Evolutionary conservation across 2,113 vertebrate species (phyloP).

Genomic region (Brachirus orientalis): DNA sequence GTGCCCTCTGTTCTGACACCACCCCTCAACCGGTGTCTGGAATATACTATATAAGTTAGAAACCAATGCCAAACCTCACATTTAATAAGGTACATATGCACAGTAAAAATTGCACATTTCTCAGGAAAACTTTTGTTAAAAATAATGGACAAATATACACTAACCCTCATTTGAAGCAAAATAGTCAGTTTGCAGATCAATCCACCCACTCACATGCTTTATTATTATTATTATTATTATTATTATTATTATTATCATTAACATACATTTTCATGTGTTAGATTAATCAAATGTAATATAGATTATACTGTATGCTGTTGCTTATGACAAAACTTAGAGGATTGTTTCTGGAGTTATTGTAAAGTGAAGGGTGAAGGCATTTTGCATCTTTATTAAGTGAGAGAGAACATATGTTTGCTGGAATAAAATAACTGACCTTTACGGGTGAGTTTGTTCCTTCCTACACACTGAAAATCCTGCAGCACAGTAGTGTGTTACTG

Average conservation of each 20-base stretch:
- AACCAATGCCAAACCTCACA: not conserved
- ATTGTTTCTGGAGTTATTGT: constrained; percentile 6
- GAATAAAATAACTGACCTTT: constrained; percentile 41
- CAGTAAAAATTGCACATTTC: not conserved
- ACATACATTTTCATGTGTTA: constrained; percentile 14
- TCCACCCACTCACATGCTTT: not conserved
- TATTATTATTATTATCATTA: too few species aligned
- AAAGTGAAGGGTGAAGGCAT: too few species aligned
- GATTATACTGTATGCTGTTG: not conserved
- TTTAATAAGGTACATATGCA: constrained; percentile 9
- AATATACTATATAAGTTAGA: too few species aligned
- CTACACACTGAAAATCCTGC: constrained; percentile 3
- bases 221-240: too few species aligned
- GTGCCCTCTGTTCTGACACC: not conserved
- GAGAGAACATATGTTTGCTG: constrained; percentile 25
- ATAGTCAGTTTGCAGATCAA: not conserved
- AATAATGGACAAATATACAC: not conserved
- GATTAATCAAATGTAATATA: not conserved
- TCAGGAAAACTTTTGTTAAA: constrained; percentile 26
- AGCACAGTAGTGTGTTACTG: not conserved
- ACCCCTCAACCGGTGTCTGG: too few species aligned
- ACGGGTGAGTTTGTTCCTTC: constrained; percentile 8
- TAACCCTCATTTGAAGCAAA: not conserved
- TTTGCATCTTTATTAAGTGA: constrained; percentile 6
- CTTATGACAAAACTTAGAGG: constrained; percentile 1